Percentiles rank a stretch among this genome's conserved stretches.
Evolutionary conservation across 1,140 invertebrate species (phyloP).

Genomic region (Bombus huntii): DNA sequence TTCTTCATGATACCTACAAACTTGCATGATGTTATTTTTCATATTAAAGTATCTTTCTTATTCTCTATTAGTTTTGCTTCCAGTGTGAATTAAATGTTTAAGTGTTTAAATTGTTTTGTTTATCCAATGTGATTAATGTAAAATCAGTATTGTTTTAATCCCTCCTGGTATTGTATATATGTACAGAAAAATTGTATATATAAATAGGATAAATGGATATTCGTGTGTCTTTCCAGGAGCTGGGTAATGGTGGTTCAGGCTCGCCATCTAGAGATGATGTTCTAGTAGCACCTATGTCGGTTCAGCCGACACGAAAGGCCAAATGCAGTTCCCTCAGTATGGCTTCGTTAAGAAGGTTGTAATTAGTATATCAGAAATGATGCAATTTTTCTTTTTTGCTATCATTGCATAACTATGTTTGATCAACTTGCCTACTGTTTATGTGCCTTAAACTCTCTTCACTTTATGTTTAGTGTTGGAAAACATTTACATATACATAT

Average conservation of each 20-base stretch:
- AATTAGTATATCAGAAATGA: conserved; percentile 70
- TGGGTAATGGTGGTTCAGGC: conserved; percentile 84
- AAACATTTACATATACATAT: conserved; percentile 43
- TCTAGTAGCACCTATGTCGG: conserved; percentile 89
- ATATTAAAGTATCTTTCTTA: not conserved
- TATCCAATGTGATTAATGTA: not conserved
- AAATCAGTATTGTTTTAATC: not conserved
- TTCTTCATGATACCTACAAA: conserved; percentile 32
- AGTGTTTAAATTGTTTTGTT: not conserved
- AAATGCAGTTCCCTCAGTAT: conserved; percentile 85
- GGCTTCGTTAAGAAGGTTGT: conserved; percentile 84
- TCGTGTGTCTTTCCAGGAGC: conserved; percentile 83
- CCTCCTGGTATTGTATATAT: not conserved
- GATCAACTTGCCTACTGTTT: conserved; percentile 34
- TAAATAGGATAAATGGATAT: conserved; percentile 47
- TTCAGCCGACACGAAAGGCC: conserved; percentile 90
- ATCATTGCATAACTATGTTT: conserved; percentile 40
- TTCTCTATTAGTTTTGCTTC: not conserved
- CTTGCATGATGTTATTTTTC: conserved; percentile 10
- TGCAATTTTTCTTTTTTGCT: conserved; percentile 44
- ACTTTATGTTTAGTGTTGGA: conserved; percentile 29
- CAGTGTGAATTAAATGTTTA: not conserved
- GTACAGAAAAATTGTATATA: not conserved
- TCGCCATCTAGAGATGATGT: conserved; percentile 85
- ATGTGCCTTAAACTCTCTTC: conserved; percentile 42